Evolutionary conservation across 2,888 invertebrate genomes (phyloP), one percentile per base, ranked within the genome.

Genomic region (Abrostola tripartita): DNA sequence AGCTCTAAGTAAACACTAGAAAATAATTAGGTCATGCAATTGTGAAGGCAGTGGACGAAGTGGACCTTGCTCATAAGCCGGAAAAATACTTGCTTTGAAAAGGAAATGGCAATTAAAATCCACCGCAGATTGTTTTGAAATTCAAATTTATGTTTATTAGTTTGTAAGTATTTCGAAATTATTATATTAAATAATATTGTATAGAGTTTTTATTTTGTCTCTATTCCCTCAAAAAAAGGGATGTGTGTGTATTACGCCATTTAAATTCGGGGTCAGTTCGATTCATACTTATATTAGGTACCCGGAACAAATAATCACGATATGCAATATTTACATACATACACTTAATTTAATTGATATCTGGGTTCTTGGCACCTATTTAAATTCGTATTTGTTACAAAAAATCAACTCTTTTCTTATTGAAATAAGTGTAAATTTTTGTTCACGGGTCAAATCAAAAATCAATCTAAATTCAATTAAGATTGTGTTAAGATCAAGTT

Each of bases 401-500:
- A 44, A 44, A 44, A 8, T 44, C 14, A 14, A 14, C 14, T 14
- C 12, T 14, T 44, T 44, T 44, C 6, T 14, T 44, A 14, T 44
- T 44, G 12, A 44, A 41, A 41, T 41, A 49, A 5, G 41, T 36
- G 24, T 50, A 54, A 40, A 52, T 58, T 47, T 56, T 44, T 41
- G 47, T 47, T 52, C 42, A 62, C 12, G 9, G 37, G 12, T 7
- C 47, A 36, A 60, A 68, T 63, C 54, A 68, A 55, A 74, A 56
- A 56, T 53, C 44, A 56, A 71, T 74, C 36, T 49, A 51, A 59
- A 64, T 53, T 42, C 50, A 53, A 74, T 74, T 37, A 47, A 42
- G 12, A 47, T 69, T 64, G 63, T 69, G 41, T 51, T 47, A 40
- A 12, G n/a, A 53, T 11, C 53, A 51, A 60, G 60, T 68, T 53